Base-by-base conservation (phyloP, 2,888 invertebrate species). In the Leptinotarsa rubiginosa region DNA sequence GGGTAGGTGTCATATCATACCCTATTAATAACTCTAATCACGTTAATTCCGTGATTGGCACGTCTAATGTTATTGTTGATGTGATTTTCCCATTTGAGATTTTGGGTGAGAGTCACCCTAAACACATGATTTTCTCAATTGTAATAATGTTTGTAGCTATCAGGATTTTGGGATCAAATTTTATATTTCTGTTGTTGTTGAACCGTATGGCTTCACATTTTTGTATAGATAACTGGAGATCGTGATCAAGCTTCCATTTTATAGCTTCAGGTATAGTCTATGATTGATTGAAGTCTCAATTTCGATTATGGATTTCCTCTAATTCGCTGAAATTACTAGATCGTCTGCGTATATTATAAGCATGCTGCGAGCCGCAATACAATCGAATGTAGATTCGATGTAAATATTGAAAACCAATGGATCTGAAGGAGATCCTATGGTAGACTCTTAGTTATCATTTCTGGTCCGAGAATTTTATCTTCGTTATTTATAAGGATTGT, bases 51-150 rank as follows among this genome's bases (percentile, higher is more conserved):
- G 47, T 73, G 64, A 2, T 31, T 49, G 1, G 66, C 75, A 59
- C 65, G 66, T 15, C 20, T 52, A 10, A 41, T 62, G 3, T 67
- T 50, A 10, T 50, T 22, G 15, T 70, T 50, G 7, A 75, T 75
- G 47, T 70, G 70, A 16, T 41, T 69, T 16, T 67, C 20, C 73
- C 73, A 78, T 18, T 72, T 73, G 15, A 75, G 41, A 16, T 77
- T 31, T 12, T 59, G 50, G 15, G 69, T 59, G 5, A 69, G 18
- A 2, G 59, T 73, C 4, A 70, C 25, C 5, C 70, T 59, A 76
- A 62, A 18, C 69, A 74, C 73, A 73, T 75, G 3, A 65, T 25
- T 15, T 54, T 65, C n/a, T 20, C 65, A 47, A 47, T 64, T 49
- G 20, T 47, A 15, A 70, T 59, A 66, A 68, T n/a, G 49, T 66